Conservation (phyloP, 2,888 invertebrate genomes). For the Toxonevra muliebris region DNA sequence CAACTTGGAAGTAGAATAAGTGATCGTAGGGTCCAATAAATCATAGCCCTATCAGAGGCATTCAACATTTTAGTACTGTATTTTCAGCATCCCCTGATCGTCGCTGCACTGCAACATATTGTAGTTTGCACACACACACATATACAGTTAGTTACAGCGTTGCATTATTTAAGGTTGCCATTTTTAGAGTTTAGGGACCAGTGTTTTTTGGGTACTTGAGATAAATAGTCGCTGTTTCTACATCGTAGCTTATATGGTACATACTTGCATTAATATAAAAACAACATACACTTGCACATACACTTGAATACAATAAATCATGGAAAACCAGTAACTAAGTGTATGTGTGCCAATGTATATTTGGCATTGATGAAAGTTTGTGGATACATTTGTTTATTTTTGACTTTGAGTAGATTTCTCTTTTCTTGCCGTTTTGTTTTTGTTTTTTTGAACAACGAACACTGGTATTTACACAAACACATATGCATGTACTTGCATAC, state of each 20-base stretch:
- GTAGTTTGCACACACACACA: background rate
- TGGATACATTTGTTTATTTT: constrained; percentile 38
- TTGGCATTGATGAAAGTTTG: constrained; percentile 31
- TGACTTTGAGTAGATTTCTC: constrained; percentile 44
- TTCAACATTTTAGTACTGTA: too few relatives aligned
- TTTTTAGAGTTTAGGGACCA: constrained; percentile 12
- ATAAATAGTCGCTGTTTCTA: constrained; percentile 1
- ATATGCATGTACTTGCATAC: constrained; percentile 15
- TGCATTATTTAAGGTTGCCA: constrained; percentile 1
- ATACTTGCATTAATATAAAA: background rate
- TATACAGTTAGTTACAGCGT: constrained; percentile 17
- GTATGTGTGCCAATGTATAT: constrained; percentile 1
- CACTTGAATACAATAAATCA: constrained; percentile 37
- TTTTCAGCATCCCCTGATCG: too few relatives aligned
- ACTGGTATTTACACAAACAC: constrained; percentile 13
- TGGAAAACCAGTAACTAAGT: constrained; percentile 19
- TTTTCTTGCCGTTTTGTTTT: constrained; percentile 30
- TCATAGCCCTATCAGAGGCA: too few relatives aligned
- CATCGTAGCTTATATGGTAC: background rate
- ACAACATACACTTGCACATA: background rate
- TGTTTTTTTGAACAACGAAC: constrained; percentile 3
- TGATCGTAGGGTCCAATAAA: too few relatives aligned
- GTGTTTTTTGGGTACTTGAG: constrained; percentile 2
- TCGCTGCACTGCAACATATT: background rate
- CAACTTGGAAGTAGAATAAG: too few relatives aligned